Conservation (phyloP, 2,888 invertebrate genomes). For the Diarsia dahlii region DNA sequence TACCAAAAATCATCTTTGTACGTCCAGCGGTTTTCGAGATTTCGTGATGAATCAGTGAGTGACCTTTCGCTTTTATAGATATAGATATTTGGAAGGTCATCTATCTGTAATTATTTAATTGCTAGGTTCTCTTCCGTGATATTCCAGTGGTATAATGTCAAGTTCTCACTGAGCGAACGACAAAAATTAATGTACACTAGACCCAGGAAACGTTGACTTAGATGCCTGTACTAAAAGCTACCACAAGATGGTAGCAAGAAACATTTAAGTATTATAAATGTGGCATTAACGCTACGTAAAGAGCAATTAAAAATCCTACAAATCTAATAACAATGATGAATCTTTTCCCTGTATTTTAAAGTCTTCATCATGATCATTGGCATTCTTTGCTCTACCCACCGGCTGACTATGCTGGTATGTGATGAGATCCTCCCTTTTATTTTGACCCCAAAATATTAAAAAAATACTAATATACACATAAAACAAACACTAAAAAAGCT, state of each 20-base stretch:
- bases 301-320: too few relatives aligned
- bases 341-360: too few relatives aligned
- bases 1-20: too few relatives aligned
- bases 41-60: too few relatives aligned
- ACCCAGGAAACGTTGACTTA: neutral
- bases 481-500: neutral
- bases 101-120: neutral
- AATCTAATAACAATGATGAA: too few relatives aligned
- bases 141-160: neutral
- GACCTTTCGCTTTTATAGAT: too few relatives aligned
- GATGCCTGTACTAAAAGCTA: too few relatives aligned
- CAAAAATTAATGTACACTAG: neutral
- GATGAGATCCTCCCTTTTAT: neutral
- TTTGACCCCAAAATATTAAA: neutral
- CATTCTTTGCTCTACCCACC: neutral
- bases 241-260: too few relatives aligned
- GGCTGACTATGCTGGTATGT: too few relatives aligned
- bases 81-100: conserved; percentile 2
- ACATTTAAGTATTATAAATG: neutral
- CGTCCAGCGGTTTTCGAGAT: too few relatives aligned
- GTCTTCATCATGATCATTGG: too few relatives aligned
- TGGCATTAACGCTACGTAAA: too few relatives aligned
- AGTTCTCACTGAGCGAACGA: neutral
- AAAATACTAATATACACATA: neutral
- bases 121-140: neutral